These are phyloP conservation scores for Corythucha ciliata DNA, from an alignment of 2,888 invertebrate genomes.

Conservation along the genomic window DNA sequence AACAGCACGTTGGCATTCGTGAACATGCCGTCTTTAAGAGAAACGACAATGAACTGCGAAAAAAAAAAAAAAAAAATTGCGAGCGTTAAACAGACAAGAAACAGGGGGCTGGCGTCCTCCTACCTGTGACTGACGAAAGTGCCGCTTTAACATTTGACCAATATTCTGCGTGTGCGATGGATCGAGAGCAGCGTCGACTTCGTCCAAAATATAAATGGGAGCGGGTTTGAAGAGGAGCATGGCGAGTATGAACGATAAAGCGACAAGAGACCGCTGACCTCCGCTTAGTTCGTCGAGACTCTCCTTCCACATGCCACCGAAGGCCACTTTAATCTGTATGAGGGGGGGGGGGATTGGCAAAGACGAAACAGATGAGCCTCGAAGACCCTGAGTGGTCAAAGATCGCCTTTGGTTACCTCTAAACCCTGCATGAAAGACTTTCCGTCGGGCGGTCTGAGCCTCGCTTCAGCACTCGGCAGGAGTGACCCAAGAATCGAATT, in stretches of 20 bases:
- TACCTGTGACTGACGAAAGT: constrained; percentile 81
- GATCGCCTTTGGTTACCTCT: constrained; percentile 50
- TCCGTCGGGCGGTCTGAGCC: constrained; percentile 68
- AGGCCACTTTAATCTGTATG: constrained; percentile 65
- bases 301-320: constrained; percentile 93
- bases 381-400: neutral
- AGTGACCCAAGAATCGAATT: constrained; percentile 87
- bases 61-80: constrained; percentile 29
- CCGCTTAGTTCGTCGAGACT: constrained; percentile 92
- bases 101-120: too few species aligned
- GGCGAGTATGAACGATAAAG: constrained; percentile 88
- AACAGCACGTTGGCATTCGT: constrained; percentile 97
- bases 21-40: constrained; percentile 98
- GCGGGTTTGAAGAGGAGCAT: constrained; percentile 96
- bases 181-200: constrained; percentile 97
- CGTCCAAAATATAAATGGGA: constrained; percentile 95
- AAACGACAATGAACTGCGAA: constrained; percentile 91
- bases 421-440: constrained; percentile 71
- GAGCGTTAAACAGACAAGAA: too few species aligned
- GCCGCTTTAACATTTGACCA: constrained; percentile 82
- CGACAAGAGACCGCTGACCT: constrained; percentile 91
- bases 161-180: constrained; percentile 98
- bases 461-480: constrained; percentile 81
- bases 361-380: neutral
- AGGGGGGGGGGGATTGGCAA: neutral